A percentile compares a stretch with the other conserved stretches of the same genome.
These are phyloP conservation scores for Tuberolachnus salignus DNA, from an alignment of 2,888 invertebrate genomes.

Conservation along the genomic window DNA sequence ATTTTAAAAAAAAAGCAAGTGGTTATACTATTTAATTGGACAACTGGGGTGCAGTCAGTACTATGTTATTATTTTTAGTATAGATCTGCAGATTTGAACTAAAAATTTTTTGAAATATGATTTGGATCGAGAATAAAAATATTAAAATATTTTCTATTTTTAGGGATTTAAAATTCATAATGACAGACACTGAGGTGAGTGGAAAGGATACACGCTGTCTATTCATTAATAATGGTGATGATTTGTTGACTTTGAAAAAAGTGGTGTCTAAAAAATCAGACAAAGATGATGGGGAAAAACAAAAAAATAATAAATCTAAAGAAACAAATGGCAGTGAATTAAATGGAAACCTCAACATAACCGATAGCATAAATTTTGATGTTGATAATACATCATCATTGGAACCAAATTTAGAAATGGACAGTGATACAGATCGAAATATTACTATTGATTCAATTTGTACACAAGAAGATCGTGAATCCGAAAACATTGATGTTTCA, in stretches of 20 bases:
- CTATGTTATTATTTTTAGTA: too few species aligned
- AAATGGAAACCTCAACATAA: constrained; percentile 52
- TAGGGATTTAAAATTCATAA: constrained; percentile 27
- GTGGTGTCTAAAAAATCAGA: constrained; percentile 48
- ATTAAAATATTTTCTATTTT: constrained; percentile 30
- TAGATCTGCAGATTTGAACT: too few species aligned
- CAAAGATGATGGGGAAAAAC: constrained; percentile 44
- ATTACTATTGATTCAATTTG: constrained; percentile 51
- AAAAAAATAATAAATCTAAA: constrained; percentile 40
- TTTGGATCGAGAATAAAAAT: too few species aligned
- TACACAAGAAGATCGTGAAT: constrained; percentile 51
- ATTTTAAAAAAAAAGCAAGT: too few species aligned
- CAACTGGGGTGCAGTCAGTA: too few species aligned
- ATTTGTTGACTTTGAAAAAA: constrained; percentile 54
- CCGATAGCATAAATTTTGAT: constrained; percentile 53
- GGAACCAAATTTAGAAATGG: constrained; percentile 54
- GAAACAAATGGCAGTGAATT: constrained; percentile 42
- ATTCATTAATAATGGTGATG: constrained; percentile 52
- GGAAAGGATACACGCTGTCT: constrained; percentile 52
- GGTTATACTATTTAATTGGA: too few species aligned
- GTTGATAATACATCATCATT: constrained; percentile 54
- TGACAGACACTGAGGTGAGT: constrained; percentile 42
- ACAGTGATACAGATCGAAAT: constrained; percentile 56
- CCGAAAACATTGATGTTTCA: constrained; percentile 48
- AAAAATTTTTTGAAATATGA: too few species aligned